Conservation (phyloP, 2,888 invertebrate species). For the Ophion costatus region DNA sequence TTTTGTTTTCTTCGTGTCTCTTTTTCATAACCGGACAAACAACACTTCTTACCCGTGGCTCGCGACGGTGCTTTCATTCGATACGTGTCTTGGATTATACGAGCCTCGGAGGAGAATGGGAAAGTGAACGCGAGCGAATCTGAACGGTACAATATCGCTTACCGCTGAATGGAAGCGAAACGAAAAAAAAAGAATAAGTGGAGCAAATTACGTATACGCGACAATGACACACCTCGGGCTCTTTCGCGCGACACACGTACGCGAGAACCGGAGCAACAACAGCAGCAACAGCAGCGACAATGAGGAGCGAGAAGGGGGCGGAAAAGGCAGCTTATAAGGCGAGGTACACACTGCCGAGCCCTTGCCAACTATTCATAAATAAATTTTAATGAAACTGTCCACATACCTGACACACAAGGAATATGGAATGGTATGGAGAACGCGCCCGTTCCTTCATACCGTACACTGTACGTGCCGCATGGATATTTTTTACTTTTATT, state of each 20-base stretch:
- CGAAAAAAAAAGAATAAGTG: slow-evolving; percentile 64
- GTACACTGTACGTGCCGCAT: slow-evolving; percentile 18
- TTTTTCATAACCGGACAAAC: slow-evolving; percentile 21
- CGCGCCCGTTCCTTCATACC: slow-evolving; percentile 58
- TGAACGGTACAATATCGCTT: slow-evolving; percentile 51
- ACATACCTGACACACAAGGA: slow-evolving; percentile 67
- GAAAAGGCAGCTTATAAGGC: slow-evolving; percentile 61
- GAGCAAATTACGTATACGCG: slow-evolving; percentile 75
- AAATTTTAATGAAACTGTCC: slow-evolving; percentile 79
- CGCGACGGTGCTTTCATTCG: slow-evolving; percentile 15
- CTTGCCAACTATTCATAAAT: slow-evolving; percentile 80
- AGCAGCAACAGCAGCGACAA: slow-evolving; percentile 57
- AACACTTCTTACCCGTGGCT: slow-evolving; percentile 2
- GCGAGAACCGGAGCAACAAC: slow-evolving; percentile 48
- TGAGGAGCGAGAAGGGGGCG: slow-evolving; percentile 47
- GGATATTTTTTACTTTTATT: slow-evolving; percentile 17
- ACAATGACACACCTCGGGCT: slow-evolving; percentile 77
- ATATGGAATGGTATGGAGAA: slow-evolving; percentile 57
- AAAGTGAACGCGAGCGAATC: slow-evolving; percentile 54
- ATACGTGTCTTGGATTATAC: slow-evolving; percentile 1
- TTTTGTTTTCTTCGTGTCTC: slow-evolving; percentile 1
- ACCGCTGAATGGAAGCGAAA: slow-evolving; percentile 43
- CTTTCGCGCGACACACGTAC: slow-evolving; percentile 65
- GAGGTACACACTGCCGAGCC: slow-evolving; percentile 75
- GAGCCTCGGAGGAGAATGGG: slow-evolving; percentile 30